phyloP scores from a whole-genome alignment of 2,888 invertebrate genomes.

The Kuschelorhynchus macadamiae region DNA sequence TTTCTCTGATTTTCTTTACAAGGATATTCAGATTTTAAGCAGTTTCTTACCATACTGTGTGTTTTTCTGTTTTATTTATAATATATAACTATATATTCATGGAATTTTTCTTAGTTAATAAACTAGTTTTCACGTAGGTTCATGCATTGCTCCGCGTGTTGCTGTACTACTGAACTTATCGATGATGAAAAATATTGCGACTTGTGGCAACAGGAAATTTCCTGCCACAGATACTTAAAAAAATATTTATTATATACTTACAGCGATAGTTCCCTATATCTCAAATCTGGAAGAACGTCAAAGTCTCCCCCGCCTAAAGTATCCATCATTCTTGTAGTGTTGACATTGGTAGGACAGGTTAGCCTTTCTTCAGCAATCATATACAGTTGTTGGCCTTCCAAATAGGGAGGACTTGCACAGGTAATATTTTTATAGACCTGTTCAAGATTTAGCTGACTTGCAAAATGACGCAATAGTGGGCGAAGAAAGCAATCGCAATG shows the following conservation, averaged over 20 bases:
- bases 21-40: too few species aligned
- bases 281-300: slow-evolving; percentile 80
- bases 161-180: too few species aligned
- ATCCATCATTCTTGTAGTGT: slow-evolving; percentile 68
- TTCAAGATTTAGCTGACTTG: slow-evolving; percentile 69
- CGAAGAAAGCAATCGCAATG: slow-evolving; percentile 84
- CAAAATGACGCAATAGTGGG: slow-evolving; percentile 77
- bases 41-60: too few species aligned
- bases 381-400: slow-evolving; percentile 72
- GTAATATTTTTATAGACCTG: slow-evolving; percentile 72
- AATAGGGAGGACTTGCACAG: slow-evolving; percentile 75
- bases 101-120: too few species aligned
- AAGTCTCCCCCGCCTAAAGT: slow-evolving; percentile 71
- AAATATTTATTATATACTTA: slow-evolving; percentile 74
- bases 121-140: too few species aligned
- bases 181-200: too few species aligned
- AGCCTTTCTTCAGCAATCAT: slow-evolving; percentile 79
- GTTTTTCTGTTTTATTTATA: too few species aligned
- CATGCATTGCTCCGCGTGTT: too few species aligned
- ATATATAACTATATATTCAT: too few species aligned
- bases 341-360: slow-evolving; percentile 74
- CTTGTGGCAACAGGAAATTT: too few species aligned
- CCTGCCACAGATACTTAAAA: too few species aligned
- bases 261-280: slow-evolving; percentile 81
- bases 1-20: too few species aligned